Conservation (phyloP, 2,113 vertebrate species). For the Octodon degus region DNA sequence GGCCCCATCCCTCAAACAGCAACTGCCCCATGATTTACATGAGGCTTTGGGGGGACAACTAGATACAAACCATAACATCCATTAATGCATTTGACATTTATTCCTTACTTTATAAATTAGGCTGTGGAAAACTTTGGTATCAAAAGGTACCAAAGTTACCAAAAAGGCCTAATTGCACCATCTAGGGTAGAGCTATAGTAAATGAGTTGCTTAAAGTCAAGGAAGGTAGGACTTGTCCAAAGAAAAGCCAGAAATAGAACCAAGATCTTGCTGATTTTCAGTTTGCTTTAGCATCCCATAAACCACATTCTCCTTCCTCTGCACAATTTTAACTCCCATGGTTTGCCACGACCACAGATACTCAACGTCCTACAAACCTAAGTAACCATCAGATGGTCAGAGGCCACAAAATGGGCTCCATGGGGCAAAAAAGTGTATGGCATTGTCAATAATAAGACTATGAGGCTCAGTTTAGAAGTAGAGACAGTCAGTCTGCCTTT, state of each 20-base stretch:
- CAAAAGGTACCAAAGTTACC: not conserved
- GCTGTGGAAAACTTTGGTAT: slow-evolving; percentile 48
- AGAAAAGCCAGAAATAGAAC: slow-evolving; percentile 69
- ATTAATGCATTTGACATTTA: slow-evolving; percentile 57
- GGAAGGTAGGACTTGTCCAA: slow-evolving; percentile 46
- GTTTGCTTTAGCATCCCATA: slow-evolving; percentile 68
- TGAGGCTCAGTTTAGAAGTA: slow-evolving; percentile 18
- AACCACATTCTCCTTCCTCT: slow-evolving; percentile 71
- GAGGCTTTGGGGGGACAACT: too few species aligned
- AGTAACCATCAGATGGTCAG: slow-evolving; percentile 50
- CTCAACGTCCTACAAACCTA: slow-evolving; percentile 41
- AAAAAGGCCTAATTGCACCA: slow-evolving; percentile 44
- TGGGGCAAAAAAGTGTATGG: not conserved
- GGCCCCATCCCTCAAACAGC: too few species aligned
- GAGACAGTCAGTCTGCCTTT: not conserved
- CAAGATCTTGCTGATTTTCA: slow-evolving; percentile 58
- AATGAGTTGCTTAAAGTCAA: slow-evolving; percentile 70
- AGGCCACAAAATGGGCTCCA: slow-evolving; percentile 37
- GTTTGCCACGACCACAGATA: slow-evolving; percentile 54
- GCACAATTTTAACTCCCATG: slow-evolving; percentile 67
- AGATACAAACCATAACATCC: not conserved
- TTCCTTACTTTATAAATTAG: slow-evolving; percentile 59
- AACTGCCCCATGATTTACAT: too few species aligned
- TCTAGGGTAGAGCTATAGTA: slow-evolving; percentile 54
- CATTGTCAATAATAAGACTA: slow-evolving; percentile 26